Conservation (phyloP, 2,113 vertebrate species). For the Brachionichthys hirsutus region DNA sequence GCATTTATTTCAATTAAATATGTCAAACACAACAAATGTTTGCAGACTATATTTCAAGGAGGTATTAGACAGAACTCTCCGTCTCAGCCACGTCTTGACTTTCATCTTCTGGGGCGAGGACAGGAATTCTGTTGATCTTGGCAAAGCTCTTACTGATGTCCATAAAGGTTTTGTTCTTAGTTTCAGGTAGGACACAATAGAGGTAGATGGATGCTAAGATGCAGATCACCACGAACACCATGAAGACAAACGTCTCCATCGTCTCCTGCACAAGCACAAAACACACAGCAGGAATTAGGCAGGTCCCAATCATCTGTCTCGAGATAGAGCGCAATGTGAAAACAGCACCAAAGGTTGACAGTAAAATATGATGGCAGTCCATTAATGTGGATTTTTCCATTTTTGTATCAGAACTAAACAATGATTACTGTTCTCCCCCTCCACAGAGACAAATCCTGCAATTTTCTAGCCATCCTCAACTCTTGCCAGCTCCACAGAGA, state of each 20-base stretch:
- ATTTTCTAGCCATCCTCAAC: conserved; percentile 13
- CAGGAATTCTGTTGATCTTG: conserved; percentile 83
- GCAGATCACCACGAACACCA: conserved; percentile 87
- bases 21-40: conserved; percentile 29
- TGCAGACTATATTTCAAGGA: conserved; percentile 32
- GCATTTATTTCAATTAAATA: no score
- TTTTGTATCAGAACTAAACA: background rate
- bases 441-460: conserved; percentile 10
- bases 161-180: conserved; percentile 90
- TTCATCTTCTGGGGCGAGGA: conserved; percentile 60
- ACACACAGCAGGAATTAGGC: conserved; percentile 26
- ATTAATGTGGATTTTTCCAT: background rate
- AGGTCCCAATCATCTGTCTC: background rate
- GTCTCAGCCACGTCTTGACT: conserved; percentile 44
- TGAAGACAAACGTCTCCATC: conserved; percentile 86
- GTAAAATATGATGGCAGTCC: background rate
- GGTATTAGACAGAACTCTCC: conserved; percentile 65
- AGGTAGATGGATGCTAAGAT: conserved; percentile 80
- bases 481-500: conserved; percentile 21
- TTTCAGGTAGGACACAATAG: conserved; percentile 89
- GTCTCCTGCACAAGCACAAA: conserved; percentile 73
- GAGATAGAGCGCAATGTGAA: background rate
- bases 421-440: background rate
- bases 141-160: conserved; percentile 91
- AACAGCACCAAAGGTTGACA: background rate